Percentiles rank a stretch among this genome's conserved stretches.
These are phyloP conservation scores for Steinernema hermaphroditum DNA, from an alignment of 2,888 invertebrate genomes.

Conservation along the genomic window DNA sequence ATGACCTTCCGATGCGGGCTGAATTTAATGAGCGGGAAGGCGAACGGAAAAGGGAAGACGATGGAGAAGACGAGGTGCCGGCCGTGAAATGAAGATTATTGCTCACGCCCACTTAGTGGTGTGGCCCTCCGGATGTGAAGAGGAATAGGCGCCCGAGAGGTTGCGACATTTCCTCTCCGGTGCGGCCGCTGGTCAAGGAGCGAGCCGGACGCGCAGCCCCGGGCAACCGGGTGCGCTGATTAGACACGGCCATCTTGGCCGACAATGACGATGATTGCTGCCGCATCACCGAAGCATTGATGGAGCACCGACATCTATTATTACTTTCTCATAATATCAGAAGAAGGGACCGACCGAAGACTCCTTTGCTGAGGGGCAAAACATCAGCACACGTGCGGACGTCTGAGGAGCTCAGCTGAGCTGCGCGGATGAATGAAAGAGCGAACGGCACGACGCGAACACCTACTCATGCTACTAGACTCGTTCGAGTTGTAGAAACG, in stretches of 20 bases:
- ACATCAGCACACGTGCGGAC: background rate
- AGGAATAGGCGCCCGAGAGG: background rate
- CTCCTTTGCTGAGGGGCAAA: background rate
- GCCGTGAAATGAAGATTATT: background rate
- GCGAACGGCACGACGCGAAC: background rate
- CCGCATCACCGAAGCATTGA: background rate
- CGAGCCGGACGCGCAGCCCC: background rate
- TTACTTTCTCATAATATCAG: slow-evolving; percentile 12
- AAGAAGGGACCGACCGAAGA: background rate
- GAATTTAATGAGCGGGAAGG: slow-evolving; percentile 2
- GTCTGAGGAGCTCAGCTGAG: slow-evolving; percentile 18
- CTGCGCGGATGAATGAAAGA: background rate
- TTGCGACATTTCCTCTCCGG: slow-evolving; percentile 3
- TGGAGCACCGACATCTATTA: slow-evolving; percentile 1
- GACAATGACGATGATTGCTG: background rate
- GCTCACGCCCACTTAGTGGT: slow-evolving; percentile 1
- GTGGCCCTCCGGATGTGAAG: background rate
- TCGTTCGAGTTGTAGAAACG: background rate
- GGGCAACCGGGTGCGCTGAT: slow-evolving; percentile 1
- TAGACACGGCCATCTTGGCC: background rate
- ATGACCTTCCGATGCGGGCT: slow-evolving; percentile 9
- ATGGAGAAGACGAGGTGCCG: no score
- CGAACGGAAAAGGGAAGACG: background rate
- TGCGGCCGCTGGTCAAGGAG: background rate
- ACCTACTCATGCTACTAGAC: background rate